These are phyloP conservation scores for Oscheius sp. DNA, from an alignment of 2,888 invertebrate genomes.

Conservation along the genomic window DNA sequence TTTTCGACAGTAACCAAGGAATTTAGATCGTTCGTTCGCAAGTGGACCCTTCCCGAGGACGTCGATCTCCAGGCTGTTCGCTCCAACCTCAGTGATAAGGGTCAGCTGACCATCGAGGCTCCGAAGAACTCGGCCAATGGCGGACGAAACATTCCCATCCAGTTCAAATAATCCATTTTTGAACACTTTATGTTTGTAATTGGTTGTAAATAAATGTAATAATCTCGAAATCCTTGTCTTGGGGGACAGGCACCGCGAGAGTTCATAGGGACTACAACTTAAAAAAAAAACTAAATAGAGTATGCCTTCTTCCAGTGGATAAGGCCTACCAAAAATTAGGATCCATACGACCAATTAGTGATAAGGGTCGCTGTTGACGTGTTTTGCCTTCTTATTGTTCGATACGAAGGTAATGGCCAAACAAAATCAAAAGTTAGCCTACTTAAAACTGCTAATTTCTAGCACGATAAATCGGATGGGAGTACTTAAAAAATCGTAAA, in stretches of 20 bases:
- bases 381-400: too few species aligned
- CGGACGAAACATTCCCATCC: slow-evolving; percentile 2
- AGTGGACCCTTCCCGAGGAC: slow-evolving; percentile 45
- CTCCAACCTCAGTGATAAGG: slow-evolving; percentile 37
- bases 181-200: not conserved
- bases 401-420: too few species aligned
- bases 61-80: slow-evolving; percentile 43
- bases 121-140: slow-evolving; percentile 31
- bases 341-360: too few species aligned
- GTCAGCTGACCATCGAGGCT: slow-evolving; percentile 46
- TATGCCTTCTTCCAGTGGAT: not conserved
- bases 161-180: not conserved
- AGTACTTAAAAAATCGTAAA: too few species aligned
- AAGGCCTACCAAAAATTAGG: not conserved
- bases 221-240: not conserved
- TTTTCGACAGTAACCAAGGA: not conserved
- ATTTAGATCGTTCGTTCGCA: slow-evolving; percentile 49
- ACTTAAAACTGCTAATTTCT: too few species aligned
- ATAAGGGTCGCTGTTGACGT: too few species aligned
- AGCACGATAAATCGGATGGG: too few species aligned
- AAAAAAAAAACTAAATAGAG: too few species aligned
- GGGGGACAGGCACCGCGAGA: not conserved
- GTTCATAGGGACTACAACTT: too few species aligned
- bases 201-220: not conserved
- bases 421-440: too few species aligned